Base-by-base conservation (phyloP, 1,140 invertebrate species). In the Drosophila erecta region DNA sequence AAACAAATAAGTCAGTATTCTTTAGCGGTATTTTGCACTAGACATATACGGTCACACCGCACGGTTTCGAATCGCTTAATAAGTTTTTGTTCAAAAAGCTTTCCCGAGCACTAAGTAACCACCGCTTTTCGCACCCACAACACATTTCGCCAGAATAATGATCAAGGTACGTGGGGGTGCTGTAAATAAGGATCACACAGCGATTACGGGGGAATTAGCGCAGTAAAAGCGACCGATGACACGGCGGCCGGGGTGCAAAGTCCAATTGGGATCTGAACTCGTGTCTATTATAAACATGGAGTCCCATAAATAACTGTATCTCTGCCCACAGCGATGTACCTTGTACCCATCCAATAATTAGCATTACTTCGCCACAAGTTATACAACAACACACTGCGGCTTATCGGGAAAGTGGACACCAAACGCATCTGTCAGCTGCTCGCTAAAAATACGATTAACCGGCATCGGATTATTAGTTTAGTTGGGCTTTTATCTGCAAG, bases 251-350 rank as follows among this genome's bases (percentile, higher is more conserved):
- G 74, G 74, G 84, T 61, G 44, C 84, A 89, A 86, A 86, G 83
- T 86, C 83, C 83, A 86, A 71, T 61, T 51, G 57, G 75, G 58
- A 60, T 40, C 30, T 65, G 47, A 56, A 66, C 72, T 56, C 60
- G 60, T 59, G 49, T 62, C 40, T 66, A 43, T 30, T 30, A 30
- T 30, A 30, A 30, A 30, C 30, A 30, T 47, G 55, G 30, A 14
- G 37, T 51, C 49, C 64, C 79, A 80, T 80, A 79, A 84, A 87
- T 87, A 85, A 81, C 69, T 55, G 71, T 79, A 41, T 57, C 41
- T 61, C 33, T 37, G 33, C 61, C 27, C 49, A 41, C 79, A 12
- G 61, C 67, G 35, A 37, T 67, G 64, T 44, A 79, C 76, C 76
- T 84, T 89, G 67, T 67, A 70, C 74, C 59, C 66, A 41, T n/a